Base-by-base conservation (phyloP, 2,113 vertebrate genomes). In the Artemisiospiza belli region DNA sequence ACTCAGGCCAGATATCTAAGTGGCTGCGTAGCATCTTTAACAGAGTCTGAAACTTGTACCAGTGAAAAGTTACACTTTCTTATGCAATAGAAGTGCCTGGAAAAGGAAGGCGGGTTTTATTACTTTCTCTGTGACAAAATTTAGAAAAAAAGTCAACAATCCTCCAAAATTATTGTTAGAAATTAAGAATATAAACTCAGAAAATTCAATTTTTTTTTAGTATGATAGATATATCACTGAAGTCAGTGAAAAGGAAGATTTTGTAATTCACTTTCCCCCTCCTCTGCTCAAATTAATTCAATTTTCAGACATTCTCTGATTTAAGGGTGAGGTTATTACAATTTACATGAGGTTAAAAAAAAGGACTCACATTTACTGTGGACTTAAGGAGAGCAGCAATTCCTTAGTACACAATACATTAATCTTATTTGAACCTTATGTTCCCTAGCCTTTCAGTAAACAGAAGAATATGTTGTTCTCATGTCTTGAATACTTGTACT, bases 401-500 rank as follows among this genome's bases (percentile, higher is more conserved):
- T 89, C n/a, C 24, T 75, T 69, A 64, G 30, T 75, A 63, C 17
- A 16, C 54, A 87, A 83, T 46, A 72, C 23, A 33, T 79, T 72
- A 62, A 51, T 79, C 39, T 78, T 67, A 68, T n/a, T 94, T 57
- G 62, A 87, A 25, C 28, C 31, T 91, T 43, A 39, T 75, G 31
- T 83, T 92, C 74, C 55, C 25, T 64, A 81, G 35, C 25, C 67
- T 84, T 93, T 75, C 68, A 64, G 73, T 75, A 91, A 94, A 70
- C 44, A n/a, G 24, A 91, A 91, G 41, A 61, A 72, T 11, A 24
- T 70, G 52, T 89, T 83, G 41, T 66, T 89, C 93, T 72, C 63
- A 21, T 46, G 15, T 76, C 91, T 89, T 43, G 27, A 81, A 74
- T 74, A 74, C 41, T 84, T 95, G 62, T 82, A 28, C 75, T 75